phyloP scores from a whole-genome alignment of 2,113 vertebrate species.

The Craseonycteris thonglongyai region DNA sequence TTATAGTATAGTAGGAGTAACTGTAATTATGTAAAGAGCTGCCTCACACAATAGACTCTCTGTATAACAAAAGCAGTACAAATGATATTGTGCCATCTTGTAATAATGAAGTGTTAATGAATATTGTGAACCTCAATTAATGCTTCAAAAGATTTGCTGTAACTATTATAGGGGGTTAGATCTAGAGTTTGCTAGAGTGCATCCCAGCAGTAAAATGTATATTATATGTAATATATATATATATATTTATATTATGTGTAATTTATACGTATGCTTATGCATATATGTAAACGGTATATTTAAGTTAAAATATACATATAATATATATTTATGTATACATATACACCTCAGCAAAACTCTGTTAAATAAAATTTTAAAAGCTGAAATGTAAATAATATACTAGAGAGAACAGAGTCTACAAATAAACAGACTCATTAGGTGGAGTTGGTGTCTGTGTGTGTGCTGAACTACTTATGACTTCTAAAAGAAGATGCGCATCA shows the following conservation, averaged over 20 bases:
- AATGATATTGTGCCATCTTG: not conserved
- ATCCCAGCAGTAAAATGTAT: not conserved
- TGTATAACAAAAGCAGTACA: not conserved
- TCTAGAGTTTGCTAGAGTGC: not conserved
- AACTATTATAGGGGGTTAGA: not conserved
- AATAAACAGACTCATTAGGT: not conserved
- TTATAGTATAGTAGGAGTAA: not conserved
- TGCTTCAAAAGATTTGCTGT: not conserved
- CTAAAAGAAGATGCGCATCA: not conserved
- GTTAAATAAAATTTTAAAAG: not conserved
- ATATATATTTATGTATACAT: not conserved
- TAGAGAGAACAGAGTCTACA: not conserved
- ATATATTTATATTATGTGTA: not conserved
- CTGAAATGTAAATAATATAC: not conserved
- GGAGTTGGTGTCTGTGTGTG: not conserved
- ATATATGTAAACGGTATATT: not conserved
- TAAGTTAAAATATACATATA: not conserved
- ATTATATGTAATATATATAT: not conserved
- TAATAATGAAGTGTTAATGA: not conserved
- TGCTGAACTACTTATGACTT: not conserved
- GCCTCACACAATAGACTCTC: not conserved
- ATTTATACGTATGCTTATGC: not conserved
- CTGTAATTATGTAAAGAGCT: not conserved
- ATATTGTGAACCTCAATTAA: not conserved
- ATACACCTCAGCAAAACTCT: not conserved